Percentiles rank a stretch among this genome's conserved stretches.
These are phyloP conservation scores for Mythimna pallens DNA, from an alignment of 2,888 invertebrate genomes.

Conservation along the genomic window DNA sequence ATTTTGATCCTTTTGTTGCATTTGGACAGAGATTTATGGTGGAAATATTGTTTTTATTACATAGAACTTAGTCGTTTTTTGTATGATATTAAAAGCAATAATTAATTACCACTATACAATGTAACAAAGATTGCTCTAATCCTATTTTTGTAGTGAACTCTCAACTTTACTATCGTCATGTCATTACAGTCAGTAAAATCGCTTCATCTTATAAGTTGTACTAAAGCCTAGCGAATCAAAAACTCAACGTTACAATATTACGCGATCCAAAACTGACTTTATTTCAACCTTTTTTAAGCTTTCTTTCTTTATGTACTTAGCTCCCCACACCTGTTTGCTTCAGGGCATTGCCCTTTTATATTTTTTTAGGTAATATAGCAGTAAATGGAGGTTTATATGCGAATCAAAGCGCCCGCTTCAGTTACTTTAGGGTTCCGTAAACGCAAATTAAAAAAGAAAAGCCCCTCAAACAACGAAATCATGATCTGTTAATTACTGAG, in stretches of 20 bases:
- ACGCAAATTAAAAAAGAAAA: constrained; percentile 14
- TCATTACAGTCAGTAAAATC: constrained; percentile 18
- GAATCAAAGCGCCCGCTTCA: constrained; percentile 72
- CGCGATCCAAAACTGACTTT: constrained; percentile 83
- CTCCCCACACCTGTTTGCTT: constrained; percentile 87
- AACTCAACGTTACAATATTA: constrained; percentile 83
- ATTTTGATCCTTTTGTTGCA: too few species aligned
- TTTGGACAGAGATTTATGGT: too few species aligned
- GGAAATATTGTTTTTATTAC: too few species aligned
- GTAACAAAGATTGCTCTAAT: too few species aligned
- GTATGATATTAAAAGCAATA: too few species aligned
- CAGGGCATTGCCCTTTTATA: constrained; percentile 84
- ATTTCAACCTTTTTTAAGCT: constrained; percentile 87
- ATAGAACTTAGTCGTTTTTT: too few species aligned
- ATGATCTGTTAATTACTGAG: constrained; percentile 3
- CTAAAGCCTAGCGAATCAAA: constrained; percentile 72
- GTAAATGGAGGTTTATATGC: constrained; percentile 76
- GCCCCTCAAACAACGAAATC: constrained; percentile 18
- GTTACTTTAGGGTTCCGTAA: constrained; percentile 69
- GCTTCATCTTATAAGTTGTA: constrained; percentile 53
- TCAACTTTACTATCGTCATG: background rate
- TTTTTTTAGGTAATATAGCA: constrained; percentile 79
- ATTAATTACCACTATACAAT: too few species aligned
- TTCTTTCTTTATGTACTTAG: constrained; percentile 86
- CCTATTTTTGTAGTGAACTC: background rate